Evolutionary conservation across 2,888 invertebrate species (phyloP).

Genomic region (Stictocephala bisonia): DNA sequence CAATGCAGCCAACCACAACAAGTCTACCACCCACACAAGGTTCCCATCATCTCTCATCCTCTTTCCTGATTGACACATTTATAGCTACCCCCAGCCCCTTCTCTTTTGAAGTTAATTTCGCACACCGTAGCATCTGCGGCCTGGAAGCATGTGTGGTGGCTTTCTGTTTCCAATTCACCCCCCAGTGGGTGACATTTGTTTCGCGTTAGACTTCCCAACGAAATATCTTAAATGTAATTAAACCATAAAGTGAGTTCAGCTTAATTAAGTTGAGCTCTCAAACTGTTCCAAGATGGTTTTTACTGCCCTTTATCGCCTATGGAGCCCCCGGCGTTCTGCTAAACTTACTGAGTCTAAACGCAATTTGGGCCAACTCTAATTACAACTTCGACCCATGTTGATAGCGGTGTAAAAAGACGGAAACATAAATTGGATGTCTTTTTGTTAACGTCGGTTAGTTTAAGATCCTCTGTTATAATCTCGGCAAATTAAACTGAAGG

Average conservation of each 20-base stretch:
- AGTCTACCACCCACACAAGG: constrained; percentile 13
- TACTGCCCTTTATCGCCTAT: too few relatives aligned
- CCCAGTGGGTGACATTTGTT: constrained; percentile 24
- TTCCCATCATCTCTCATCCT: neutral
- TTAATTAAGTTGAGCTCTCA: constrained; percentile 21
- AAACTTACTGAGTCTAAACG: constrained; percentile 18
- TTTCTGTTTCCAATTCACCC: neutral
- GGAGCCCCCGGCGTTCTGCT: constrained; percentile 1
- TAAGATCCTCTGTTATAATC: too few relatives aligned
- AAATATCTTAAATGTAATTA: constrained; percentile 32
- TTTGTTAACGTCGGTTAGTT: constrained; percentile 9
- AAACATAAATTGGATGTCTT: constrained; percentile 29
- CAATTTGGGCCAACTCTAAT: constrained; percentile 37
- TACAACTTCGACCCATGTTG: constrained; percentile 22
- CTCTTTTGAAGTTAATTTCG: neutral
- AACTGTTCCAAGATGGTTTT: constrained; percentile 7
- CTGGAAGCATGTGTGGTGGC: neutral
- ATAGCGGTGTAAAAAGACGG: constrained; percentile 23
- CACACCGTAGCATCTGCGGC: constrained; percentile 16
- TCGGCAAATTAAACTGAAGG: too few relatives aligned
- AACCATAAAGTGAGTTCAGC: constrained; percentile 20
- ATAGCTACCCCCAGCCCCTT: neutral
- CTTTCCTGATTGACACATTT: constrained; percentile 15
- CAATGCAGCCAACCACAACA: too few relatives aligned
- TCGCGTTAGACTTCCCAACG: constrained; percentile 10